These are phyloP conservation scores for Ericerus pela DNA, from an alignment of 1,140 invertebrate species.

Conservation along the genomic window DNA sequence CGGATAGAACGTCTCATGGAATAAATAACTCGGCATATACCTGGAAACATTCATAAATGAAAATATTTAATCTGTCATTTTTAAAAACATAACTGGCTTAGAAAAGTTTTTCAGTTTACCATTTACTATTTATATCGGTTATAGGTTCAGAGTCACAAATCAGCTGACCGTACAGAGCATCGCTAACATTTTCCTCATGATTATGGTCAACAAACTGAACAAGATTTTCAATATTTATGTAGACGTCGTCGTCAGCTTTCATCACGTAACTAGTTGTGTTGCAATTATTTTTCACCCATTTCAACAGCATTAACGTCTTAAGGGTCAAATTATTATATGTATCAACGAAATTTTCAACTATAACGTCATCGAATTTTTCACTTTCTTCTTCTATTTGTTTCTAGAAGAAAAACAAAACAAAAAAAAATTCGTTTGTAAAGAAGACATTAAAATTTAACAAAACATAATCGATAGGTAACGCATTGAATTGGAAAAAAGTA, in stretches of 20 bases:
- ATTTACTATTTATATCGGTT: background rate
- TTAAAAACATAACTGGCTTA: too few species aligned
- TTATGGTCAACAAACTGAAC: background rate
- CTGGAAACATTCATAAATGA: background rate
- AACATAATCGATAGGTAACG: too few species aligned
- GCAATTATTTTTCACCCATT: conserved; percentile 57
- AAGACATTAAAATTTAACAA: too few species aligned
- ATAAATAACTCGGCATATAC: conserved; percentile 63
- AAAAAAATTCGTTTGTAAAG: too few species aligned
- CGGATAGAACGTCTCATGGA: conserved; percentile 52
- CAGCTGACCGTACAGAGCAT: background rate
- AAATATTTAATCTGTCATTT: too few species aligned
- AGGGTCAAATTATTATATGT: conserved; percentile 80
- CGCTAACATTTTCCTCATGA: background rate
- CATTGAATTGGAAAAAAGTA: too few species aligned
- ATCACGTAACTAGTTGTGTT: conserved; percentile 48
- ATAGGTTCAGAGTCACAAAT: background rate
- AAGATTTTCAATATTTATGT: conserved; percentile 40
- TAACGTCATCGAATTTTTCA: conserved; percentile 56
- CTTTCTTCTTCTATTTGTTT: conserved; percentile 38
- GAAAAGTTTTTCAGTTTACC: too few species aligned
- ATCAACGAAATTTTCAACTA: conserved; percentile 78
- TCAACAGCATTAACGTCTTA: conserved; percentile 54
- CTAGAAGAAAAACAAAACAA: background rate
- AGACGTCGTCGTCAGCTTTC: conserved; percentile 76